These are phyloP conservation scores for Dynastes tityus DNA, from an alignment of 2,888 invertebrate genomes.

Conservation along the genomic window DNA sequence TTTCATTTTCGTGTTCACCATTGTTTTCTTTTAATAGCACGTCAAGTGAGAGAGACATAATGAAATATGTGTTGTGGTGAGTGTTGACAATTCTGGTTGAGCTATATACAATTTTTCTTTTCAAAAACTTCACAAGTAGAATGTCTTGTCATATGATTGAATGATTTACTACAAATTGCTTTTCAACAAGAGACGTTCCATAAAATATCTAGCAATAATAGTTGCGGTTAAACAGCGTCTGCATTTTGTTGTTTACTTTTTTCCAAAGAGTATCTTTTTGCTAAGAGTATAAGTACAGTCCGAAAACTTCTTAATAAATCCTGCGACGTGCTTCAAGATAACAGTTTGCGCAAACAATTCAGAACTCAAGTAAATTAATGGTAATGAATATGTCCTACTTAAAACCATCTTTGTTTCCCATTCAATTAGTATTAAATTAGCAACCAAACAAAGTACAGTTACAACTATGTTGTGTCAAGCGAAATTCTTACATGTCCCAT, in stretches of 20 bases:
- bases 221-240: conserved; percentile 2
- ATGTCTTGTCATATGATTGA: conserved; percentile 8
- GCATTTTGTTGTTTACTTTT: no score
- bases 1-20: conserved; percentile 3
- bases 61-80: conserved; percentile 33
- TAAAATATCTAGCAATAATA: background rate
- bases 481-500: background rate
- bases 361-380: conserved; percentile 13
- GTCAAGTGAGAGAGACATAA: conserved; percentile 30
- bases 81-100: conserved; percentile 19
- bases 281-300: no score
- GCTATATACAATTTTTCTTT: conserved; percentile 34
- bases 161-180: conserved; percentile 43
- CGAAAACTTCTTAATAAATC: no score
- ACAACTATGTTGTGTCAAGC: background rate
- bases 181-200: conserved; percentile 8
- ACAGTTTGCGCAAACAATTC: background rate
- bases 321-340: background rate
- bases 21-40: conserved; percentile 39
- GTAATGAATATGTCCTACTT: conserved; percentile 8
- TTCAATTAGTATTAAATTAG: no score
- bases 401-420: conserved; percentile 4
- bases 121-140: background rate
- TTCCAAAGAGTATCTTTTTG: no score
- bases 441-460: conserved; percentile 7